phyloP scores from a whole-genome alignment of 2,113 vertebrate species.

The Seriola quinqueradiata region DNA sequence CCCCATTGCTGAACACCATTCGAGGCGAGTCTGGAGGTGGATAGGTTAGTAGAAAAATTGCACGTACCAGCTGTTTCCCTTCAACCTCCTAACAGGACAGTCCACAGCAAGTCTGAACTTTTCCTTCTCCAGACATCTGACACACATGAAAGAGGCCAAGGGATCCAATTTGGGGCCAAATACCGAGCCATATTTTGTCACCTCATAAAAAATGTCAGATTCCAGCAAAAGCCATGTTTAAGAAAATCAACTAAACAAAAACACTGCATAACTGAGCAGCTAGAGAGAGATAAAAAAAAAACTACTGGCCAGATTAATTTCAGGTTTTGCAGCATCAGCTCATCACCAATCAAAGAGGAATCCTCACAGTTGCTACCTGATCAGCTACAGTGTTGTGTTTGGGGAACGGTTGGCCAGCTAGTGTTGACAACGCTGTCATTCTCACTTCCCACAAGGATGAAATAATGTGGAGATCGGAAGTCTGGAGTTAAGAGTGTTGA shows the following conservation, averaged over 20 bases:
- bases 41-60: slow-evolving; percentile 49
- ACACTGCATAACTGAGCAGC: background rate
- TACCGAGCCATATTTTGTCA: slow-evolving; percentile 35
- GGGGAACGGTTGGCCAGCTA: slow-evolving; percentile 16
- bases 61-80: slow-evolving; percentile 71
- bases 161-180: slow-evolving; percentile 55
- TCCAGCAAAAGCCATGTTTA: slow-evolving; percentile 27
- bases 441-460: slow-evolving; percentile 57
- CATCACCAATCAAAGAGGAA: slow-evolving; percentile 5
- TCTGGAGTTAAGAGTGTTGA: slow-evolving; percentile 66
- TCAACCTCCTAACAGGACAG: slow-evolving; percentile 17
- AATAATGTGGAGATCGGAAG: slow-evolving; percentile 54
- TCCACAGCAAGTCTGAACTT: slow-evolving; percentile 58
- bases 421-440: slow-evolving; percentile 68
- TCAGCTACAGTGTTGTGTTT: slow-evolving; percentile 33
- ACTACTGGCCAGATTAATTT: background rate
- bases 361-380: slow-evolving; percentile 17
- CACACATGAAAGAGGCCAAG: slow-evolving; percentile 54
- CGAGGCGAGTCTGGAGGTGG: slow-evolving; percentile 24
- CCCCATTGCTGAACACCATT: slow-evolving; percentile 29
- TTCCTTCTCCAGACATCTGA: slow-evolving; percentile 46
- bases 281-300: background rate
- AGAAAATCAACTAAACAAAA: background rate
- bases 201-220: slow-evolving; percentile 56
- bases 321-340: background rate